Base-by-base conservation (phyloP, 1,140 invertebrate genomes). In the Plectrocnemia conspersa region DNA sequence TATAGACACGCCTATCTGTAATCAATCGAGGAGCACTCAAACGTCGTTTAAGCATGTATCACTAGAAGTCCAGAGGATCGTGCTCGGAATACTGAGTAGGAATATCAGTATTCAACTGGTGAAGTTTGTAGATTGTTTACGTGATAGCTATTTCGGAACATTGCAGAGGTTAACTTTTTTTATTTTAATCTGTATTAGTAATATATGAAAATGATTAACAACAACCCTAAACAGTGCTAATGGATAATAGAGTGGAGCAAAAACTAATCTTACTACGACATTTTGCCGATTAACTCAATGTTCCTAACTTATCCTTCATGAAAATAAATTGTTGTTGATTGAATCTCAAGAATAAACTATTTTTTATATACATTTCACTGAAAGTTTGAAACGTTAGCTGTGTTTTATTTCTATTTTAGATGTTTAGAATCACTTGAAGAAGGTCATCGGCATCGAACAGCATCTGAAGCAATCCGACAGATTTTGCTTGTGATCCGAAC, bases 71-170 rank as follows among this genome's bases (percentile, higher is more conserved):
- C 87, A 91, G 64, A 83, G 83, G 69, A 69, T 82, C 41, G 86
- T 94, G 5, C 71, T 93, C 0, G 75, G 78, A 1, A 79, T 80
- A 53, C 68, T 95, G 11, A 90, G 89, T 59, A 82, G 81, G 54
- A 83, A 82, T 50, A 88, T 95, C 2, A 91, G 88, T 13, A 77
- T 82, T 42, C 85, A 91, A 67, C 72, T 95, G 18, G 83, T 91
- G 3, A 81, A 82, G 32, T 92, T 89, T 10, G 84, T 95, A 0
- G 84, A 91, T 60, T 88, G 88, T 65, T 75, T 93, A 5, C 80
- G 86, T 54, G 88, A 93, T 38, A 86, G 82, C 1, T 92, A 89
- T 64, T 82, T 91, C 49, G 88, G 88, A 1, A 91, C 88, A 0
- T 67, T 92, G 23, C 83, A 90, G 65, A 76, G 89, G 73, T 75